Base-by-base conservation (phyloP, 2,888 invertebrate species). In the Amblyjoppa fuscipennis region DNA sequence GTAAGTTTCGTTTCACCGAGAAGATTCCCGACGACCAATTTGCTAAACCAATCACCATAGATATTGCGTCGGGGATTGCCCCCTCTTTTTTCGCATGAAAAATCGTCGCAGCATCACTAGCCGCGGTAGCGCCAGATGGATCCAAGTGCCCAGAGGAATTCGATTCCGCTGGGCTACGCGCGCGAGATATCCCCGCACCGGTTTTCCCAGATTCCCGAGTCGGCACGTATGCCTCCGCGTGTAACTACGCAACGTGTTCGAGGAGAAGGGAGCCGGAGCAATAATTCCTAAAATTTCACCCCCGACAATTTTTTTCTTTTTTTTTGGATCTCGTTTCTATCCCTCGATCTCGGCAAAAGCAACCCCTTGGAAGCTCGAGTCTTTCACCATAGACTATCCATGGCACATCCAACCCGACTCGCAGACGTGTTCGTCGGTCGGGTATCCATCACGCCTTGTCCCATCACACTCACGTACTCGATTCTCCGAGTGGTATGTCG, bases 71-170 rank as follows among this genome's bases (percentile, higher is more conserved):
- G 61, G 31, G 61, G 6, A 61, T 31, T 34, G 31, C 1, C 34
- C 61, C n/a, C 13, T 20, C 49, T 51, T 68, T 64, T 31, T 25
- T 25, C 69, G 16, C 68, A 77, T 81, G 73, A 84, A 84, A 84
- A 81, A 84, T 84, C 68, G 84, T 69, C 51, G 59, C 81, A 68
- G 51, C 68, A 69, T 84, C 84, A 76, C 71, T 59, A 49, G 59
- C 66, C 61, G 61, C 38, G 68, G 81, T 56, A 71, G 71, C 76
- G 13, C 76, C 84, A 77, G 77, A 78, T 84, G 84, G 51, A 81
- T 61, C 74, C 81, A 81, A 84, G 84, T 81, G 78, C 74, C 81
- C 74, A 68, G 74, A 83, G 69, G 77, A 81, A 84, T 84, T 81
- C 77, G 69, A 84, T 84, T 81, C 78, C 66, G 74, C 20, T 20